phyloP scores from a whole-genome alignment of 2,797 vertebrate genomes.

The Gobionotothen gibberifrons region DNA sequence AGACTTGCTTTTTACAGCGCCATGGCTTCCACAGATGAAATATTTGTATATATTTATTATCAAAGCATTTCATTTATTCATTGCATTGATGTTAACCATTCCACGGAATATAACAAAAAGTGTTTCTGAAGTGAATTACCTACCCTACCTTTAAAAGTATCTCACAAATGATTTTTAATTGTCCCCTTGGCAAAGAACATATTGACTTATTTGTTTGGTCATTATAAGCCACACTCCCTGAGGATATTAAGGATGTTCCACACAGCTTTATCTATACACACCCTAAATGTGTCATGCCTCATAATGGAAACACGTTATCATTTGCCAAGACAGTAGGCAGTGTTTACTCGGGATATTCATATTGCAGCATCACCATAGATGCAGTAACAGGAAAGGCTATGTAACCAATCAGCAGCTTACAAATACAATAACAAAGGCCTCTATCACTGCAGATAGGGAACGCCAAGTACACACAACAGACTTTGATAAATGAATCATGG shows the following conservation, averaged over 20 bases:
- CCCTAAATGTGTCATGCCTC: constrained; percentile 1
- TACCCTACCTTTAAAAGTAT: no score
- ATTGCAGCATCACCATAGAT: constrained; percentile 22
- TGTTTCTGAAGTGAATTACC: no score
- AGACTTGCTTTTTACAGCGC: no score
- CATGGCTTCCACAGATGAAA: no score
- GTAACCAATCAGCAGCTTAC: constrained; percentile 34
- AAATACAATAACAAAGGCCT: constrained; percentile 34
- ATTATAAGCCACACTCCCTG: constrained; percentile 8
- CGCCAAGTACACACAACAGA: constrained; percentile 27
- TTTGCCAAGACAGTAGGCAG: constrained; percentile 4
- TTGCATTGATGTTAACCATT: no score
- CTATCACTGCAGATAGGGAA: constrained; percentile 26
- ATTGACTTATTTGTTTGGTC: constrained; percentile 20
- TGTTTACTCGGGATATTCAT: constrained; percentile 32
- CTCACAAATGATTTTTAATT: not conserved
- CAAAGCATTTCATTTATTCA: no score
- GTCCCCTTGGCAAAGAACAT: not conserved
- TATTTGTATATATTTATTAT: no score
- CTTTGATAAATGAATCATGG: not conserved
- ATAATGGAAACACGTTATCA: constrained; percentile 30
- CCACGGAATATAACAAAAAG: no score
- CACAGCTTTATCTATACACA: constrained; percentile 42
- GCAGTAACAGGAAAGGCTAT: constrained; percentile 31
- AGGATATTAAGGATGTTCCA: constrained; percentile 39